Base-by-base conservation (phyloP, 2,113 vertebrate genomes). In the Chamaea fasciata region DNA sequence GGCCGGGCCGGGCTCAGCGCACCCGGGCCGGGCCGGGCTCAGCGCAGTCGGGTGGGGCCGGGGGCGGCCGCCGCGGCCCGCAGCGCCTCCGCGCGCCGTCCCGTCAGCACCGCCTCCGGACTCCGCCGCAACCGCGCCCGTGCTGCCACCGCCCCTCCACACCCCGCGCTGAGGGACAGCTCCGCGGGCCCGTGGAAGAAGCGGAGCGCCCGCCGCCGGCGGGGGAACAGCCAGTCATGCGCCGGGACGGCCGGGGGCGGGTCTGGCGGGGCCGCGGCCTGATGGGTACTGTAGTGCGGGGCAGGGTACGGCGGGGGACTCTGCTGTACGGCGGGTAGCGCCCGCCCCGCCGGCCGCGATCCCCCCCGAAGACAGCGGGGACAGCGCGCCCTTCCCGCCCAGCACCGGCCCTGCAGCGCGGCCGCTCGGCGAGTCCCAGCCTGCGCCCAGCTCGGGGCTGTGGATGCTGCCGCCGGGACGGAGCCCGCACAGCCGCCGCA, bases 21-120 rank as follows among this genome's bases (percentile, higher is more conserved):
- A 9, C 39, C 33, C 18, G 28, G 62, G 14, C 31, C 64, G 39
- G 21, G 24, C 44, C n/a, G n/a, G n/a, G n/a, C 60, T 55, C 24
- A 6, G 16, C 47, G 6, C 22, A 13, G 28, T 15, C 28, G 52
- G 52, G 28, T 28, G 15, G 64, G 64, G 31, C 33, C 37, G 17
- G 46, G 46, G 65, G 24, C n/a, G 10, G 46, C 67, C 27, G 18
- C 47, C 26, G 26, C 90, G 49, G 84, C 81, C 84, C 88, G 56
- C 96, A 97, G 93, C 93, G 94, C 97, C 96, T 96, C 95, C 97
- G 81, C 95, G 90, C 88, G n/a, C 92, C 37, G 90, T 77, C 77
- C 67, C 23, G 35, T 14, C 85, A 74, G 49, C 65, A 9, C 79
- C 74, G 97, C 97, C 97, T 96, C 95, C 85, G 92, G 96, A 95